Conservation (phyloP, 2,113 vertebrate species). For the Strix uralensis region DNA sequence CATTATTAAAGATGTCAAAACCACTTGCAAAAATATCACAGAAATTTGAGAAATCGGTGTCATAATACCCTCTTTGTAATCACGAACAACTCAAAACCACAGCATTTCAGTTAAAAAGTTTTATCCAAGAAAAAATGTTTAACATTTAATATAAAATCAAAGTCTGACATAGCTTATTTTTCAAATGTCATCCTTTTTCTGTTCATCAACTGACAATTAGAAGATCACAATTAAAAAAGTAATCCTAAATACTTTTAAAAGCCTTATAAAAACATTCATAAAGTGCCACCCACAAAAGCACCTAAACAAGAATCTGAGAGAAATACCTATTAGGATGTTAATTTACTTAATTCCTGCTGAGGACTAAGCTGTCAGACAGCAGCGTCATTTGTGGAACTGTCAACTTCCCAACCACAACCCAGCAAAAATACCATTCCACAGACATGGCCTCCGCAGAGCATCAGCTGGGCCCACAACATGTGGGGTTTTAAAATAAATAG, state of each 20-base stretch:
- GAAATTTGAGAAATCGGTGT: background rate
- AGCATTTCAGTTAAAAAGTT: background rate
- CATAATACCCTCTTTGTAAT: background rate
- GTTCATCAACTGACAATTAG: background rate
- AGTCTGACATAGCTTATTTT: conserved; percentile 23
- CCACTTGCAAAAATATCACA: background rate
- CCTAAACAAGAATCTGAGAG: background rate
- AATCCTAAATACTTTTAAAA: background rate
- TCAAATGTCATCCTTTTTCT: background rate
- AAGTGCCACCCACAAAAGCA: conserved; percentile 27
- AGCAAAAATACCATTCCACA: background rate
- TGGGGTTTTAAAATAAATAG: background rate
- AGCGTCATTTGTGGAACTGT: background rate
- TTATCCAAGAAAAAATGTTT: background rate
- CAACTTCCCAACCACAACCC: background rate
- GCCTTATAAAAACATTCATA: conserved; percentile 12
- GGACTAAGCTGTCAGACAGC: background rate
- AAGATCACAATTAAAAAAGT: conserved; percentile 24
- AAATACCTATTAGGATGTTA: background rate
- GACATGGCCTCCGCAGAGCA: background rate
- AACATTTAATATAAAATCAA: conserved; percentile 20
- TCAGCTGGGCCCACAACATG: background rate
- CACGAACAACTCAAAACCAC: background rate
- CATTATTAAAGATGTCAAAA: background rate
- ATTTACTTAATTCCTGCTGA: background rate